These are phyloP conservation scores for Trematomus loennbergii DNA, from an alignment of 2,113 vertebrate genomes.

Conservation along the genomic window DNA sequence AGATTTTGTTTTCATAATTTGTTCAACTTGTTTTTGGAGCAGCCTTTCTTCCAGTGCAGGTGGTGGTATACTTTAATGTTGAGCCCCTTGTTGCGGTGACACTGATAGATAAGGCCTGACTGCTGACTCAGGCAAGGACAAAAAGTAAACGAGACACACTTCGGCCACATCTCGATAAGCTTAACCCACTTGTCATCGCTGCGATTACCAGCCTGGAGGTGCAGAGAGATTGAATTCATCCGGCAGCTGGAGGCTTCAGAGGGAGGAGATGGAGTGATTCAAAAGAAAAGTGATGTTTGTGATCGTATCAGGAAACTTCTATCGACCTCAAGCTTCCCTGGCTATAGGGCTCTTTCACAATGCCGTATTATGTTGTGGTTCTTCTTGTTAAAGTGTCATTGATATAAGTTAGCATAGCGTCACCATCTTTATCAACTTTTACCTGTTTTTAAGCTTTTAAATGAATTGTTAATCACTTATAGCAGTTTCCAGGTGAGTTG, in stretches of 20 bases:
- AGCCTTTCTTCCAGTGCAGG: not conserved
- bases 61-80: conserved; percentile 60
- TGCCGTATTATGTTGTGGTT: no score
- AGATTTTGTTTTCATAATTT: no score
- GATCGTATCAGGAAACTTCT: conserved; percentile 1
- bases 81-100: conserved; percentile 32
- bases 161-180: conserved; percentile 29
- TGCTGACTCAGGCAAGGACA: conserved; percentile 54
- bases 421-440: no score
- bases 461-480: no score
- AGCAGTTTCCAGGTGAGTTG: no score
- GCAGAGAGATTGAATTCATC: not conserved
- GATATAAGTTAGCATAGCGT: no score
- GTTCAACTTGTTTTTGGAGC: no score
- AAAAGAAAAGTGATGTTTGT: conserved; percentile 7
- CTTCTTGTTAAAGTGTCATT: no score
- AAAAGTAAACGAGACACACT: conserved; percentile 29
- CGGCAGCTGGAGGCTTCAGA: not conserved
- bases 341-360: no score
- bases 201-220: conserved; percentile 6
- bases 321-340: no score
- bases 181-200: not conserved
- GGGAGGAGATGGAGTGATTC: conserved; percentile 2
- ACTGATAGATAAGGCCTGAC: conserved; percentile 49
- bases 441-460: no score